Conservation (phyloP, 2,888 invertebrate genomes). For the Capitulum mitella region DNA sequence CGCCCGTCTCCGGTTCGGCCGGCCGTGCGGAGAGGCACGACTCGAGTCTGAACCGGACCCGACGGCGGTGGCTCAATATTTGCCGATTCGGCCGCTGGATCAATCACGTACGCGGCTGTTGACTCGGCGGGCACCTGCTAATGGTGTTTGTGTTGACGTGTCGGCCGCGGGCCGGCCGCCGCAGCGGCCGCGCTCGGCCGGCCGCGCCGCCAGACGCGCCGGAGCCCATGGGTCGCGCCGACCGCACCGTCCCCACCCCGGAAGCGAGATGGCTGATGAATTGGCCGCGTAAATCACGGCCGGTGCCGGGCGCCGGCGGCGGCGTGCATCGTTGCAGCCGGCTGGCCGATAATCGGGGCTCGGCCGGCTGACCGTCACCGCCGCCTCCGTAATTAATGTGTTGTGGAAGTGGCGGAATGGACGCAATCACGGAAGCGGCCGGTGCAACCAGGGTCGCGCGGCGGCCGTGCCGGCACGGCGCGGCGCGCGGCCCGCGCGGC, state of each 20-base stretch:
- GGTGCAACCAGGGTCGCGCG: neutral
- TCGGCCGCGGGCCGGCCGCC: neutral
- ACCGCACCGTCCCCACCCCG: neutral
- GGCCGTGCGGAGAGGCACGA: neutral
- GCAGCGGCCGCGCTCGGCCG: neutral
- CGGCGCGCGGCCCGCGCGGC: too few species aligned
- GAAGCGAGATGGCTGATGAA: neutral
- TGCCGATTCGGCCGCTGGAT: neutral
- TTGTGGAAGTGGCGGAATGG: slow-evolving; percentile 17
- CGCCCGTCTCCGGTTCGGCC: neutral
- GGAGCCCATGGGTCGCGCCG: too few species aligned
- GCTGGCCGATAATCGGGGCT: neutral
- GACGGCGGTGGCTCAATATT: neutral
- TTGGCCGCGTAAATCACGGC: neutral
- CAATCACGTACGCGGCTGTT: neutral
- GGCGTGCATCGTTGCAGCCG: neutral
- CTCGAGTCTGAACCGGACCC: neutral
- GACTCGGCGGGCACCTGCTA: slow-evolving; percentile 13
- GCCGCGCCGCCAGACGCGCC: too few species aligned
- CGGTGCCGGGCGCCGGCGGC: neutral
- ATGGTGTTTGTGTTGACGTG: slow-evolving; percentile 24
- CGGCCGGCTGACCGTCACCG: neutral
- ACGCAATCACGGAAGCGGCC: slow-evolving; percentile 8
- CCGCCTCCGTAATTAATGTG: neutral
- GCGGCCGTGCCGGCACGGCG: neutral